Evolutionary conservation across 2,797 vertebrate species (phyloP), one percentile per base, ranked within the genome.

Genomic region (Catamblyrhynchus diadema): DNA sequence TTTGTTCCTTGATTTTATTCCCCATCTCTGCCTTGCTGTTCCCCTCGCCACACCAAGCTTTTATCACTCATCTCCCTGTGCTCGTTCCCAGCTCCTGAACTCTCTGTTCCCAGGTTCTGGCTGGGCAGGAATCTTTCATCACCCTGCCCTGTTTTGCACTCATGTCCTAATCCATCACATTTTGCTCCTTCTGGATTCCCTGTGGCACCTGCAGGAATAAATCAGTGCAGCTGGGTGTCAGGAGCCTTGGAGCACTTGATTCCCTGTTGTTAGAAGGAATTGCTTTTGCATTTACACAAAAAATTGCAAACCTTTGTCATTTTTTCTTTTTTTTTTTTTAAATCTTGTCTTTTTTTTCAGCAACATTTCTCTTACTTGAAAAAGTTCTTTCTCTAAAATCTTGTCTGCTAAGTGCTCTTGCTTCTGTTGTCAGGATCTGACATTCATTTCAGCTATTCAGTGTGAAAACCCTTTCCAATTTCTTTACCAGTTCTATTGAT

Each of bases 401-500:
- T 70, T 35, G 6, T 19, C 77, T 90, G 50, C 59, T 74, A 50
- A 92, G n/a, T 94, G 44, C 65, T 90, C 88, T 92, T 80, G 72
- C 72, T 94, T 77, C 41, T 67, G 35, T 70, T 85, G 72, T 87
- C 25, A 28, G 66, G 90, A 53, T 57, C 72, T 96, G 81, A 71
- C 41, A n/a, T 67, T 57, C 10, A 24, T 80, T 85, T 60, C 53
- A 73, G 37, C 67, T 81, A 14, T 66, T 80, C 47, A 44, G 32
- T 37, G 53, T 50, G 70, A 92, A 92, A 93, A 54, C 24, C 33
- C 50, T 88, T 62, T 64, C 72, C 53, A 88, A 56, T 90, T 90
- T 70, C 86, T 94, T 90, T 90, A 84, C 79, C 44, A 75, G 84
- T 81, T 74, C 72, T 74, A 82, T 93, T 90, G 87, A 93, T 94